Conservation (phyloP, 2,888 invertebrate species). For the Stenurella melanura region DNA sequence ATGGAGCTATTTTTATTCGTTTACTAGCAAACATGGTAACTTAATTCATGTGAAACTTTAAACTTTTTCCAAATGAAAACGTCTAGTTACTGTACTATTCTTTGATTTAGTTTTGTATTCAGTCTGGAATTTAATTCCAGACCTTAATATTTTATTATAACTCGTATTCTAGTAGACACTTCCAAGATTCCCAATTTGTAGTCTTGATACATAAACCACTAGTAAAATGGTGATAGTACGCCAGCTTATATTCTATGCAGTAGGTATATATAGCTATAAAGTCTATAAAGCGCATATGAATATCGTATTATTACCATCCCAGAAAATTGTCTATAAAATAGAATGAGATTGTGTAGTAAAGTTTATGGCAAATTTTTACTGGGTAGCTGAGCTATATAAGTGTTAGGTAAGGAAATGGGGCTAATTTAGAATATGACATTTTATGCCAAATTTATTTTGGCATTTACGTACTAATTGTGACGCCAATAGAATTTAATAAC, state of each 20-base stretch:
- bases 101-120: background rate
- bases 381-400: background rate
- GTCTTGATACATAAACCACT: conserved; percentile 10
- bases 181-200: conserved; percentile 19
- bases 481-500: conserved; percentile 34
- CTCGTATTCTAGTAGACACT: background rate
- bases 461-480: conserved; percentile 26
- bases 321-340: conserved; percentile 43
- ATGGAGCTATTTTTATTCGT: too few species aligned
- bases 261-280: conserved; percentile 30
- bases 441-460: conserved; percentile 25
- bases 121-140: background rate
- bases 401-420: background rate
- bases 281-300: conserved; percentile 43
- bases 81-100: too few species aligned
- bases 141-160: background rate
- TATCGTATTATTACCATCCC: conserved; percentile 39
- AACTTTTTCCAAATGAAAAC: too few species aligned
- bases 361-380: conserved; percentile 36
- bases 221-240: conserved; percentile 9
- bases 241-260: conserved; percentile 31
- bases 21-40: too few species aligned
- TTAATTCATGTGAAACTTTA: too few species aligned
- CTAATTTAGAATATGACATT: conserved; percentile 20
- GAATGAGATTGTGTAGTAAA: conserved; percentile 44